Percentiles rank a stretch among this genome's conserved stretches.
Conservation (phyloP, 2,113 vertebrate species). For the Spermophilus dauricus region DNA sequence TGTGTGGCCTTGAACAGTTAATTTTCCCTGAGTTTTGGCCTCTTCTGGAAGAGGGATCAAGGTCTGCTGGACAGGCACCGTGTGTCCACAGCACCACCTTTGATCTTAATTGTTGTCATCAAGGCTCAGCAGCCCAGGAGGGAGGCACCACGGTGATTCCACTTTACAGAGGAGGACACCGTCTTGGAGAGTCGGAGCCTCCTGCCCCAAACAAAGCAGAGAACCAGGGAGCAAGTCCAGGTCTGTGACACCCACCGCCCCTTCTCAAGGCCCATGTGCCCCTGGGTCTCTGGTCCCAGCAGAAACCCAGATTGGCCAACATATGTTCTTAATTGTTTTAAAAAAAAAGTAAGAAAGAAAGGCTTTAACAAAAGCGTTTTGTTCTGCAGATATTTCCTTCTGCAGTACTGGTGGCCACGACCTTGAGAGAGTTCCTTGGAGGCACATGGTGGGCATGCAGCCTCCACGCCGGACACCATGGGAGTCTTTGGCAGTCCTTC, state of each 20-base stretch:
- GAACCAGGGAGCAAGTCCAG: not conserved
- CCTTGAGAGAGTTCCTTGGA: not conserved
- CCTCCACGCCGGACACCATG: fast-evolving
- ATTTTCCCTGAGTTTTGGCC: not conserved
- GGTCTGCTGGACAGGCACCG: not conserved
- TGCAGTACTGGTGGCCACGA: not conserved
- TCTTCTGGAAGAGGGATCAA: too few species aligned
- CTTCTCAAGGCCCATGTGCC: fast-evolving
- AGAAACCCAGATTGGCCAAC: not conserved
- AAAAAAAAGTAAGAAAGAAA: not conserved
- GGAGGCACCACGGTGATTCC: not conserved
- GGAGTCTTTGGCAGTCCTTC: not conserved
- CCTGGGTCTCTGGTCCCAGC: not conserved
- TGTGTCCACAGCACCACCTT: fast-evolving
- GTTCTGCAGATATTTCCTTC: not conserved
- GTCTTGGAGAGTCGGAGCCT: not conserved
- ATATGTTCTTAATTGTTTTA: not conserved
- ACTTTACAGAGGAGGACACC: not conserved
- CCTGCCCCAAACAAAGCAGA: not conserved
- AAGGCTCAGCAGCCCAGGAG: not conserved
- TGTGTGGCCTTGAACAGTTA: too few species aligned
- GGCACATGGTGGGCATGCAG: not conserved
- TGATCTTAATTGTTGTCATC: not conserved
- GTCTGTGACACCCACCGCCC: fast-evolving
- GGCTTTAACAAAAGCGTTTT: not conserved